Evolutionary conservation across 2,113 vertebrate species (phyloP), one percentile per base, ranked within the genome.

Genomic region (Takifugu bimaculatus): DNA sequence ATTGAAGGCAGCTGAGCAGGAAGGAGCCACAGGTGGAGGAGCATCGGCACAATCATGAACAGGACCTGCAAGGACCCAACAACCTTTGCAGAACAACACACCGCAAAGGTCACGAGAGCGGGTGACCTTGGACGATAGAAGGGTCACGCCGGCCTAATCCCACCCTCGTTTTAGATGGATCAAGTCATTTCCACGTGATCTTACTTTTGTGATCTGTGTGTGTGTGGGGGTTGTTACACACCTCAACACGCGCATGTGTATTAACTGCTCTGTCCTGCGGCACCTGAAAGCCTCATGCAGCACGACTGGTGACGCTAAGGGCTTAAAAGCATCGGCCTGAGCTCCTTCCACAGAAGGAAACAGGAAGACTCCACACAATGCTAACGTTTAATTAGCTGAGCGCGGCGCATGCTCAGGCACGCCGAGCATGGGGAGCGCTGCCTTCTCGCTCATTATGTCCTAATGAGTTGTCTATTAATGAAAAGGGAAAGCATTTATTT

Each of bases 401-500:
- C 63, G 64, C 48, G 52, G 82, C 68, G 68, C 70, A 74, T 68
- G 79, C 80, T 88, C 84, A 56, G 70, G 73, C 68, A 76, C 81
- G 4, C 4, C 76, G 82, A 81, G 77, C 72, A 78, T 27, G 35
- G 68, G 75, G 74, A 81, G 72, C 59, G 68, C 77, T 70, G 84
- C 78, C 74, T 78, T 86, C 79, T 68, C 81, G 76, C 90, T 89
- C 87, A 89, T 90, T 91, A 90, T 75, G 84, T 58, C 74, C 88
- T 89, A 91, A 92, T 92, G 91, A 91, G 84, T 90, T 90, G 88
- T 90, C 90, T 90, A 90, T 90, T 90, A 92, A 90, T 91, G 88
- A 91, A 90, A 90, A 90, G 85, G 88, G 87, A 91, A 90, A 90
- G 89, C 90, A 90, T 90, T 91, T 90, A 90, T 90, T 92, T 89